These are phyloP conservation scores for Hanleya hanleyi DNA, from an alignment of 2,888 invertebrate species.

Conservation along the genomic window DNA sequence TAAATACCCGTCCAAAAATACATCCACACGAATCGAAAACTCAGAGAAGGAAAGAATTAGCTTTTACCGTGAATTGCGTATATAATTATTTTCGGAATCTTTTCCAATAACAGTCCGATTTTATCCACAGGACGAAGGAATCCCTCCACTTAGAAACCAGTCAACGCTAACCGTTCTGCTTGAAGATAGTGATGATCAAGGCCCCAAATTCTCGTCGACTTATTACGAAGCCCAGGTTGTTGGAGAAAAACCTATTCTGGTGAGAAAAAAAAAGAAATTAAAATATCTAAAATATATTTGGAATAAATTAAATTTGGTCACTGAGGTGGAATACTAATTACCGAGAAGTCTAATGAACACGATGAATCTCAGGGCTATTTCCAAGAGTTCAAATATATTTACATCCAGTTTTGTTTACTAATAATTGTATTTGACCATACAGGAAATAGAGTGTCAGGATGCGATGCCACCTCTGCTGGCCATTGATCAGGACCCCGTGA, in stretches of 20 bases:
- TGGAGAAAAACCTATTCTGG: slow-evolving; percentile 40
- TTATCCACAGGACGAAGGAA: slow-evolving; percentile 24
- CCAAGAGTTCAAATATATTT: too few relatives aligned
- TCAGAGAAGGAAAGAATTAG: too few relatives aligned
- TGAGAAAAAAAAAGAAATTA: slow-evolving; percentile 2
- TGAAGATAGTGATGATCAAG: slow-evolving; percentile 36
- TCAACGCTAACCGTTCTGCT: slow-evolving; percentile 24
- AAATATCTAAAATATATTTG: too few relatives aligned
- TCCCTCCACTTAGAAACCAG: slow-evolving; percentile 17
- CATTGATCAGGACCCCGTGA: slow-evolving; percentile 35
- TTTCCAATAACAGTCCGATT: neutral
- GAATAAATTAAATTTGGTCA: too few relatives aligned
- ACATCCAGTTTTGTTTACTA: too few relatives aligned
- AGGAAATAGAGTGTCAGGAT: slow-evolving; percentile 29
- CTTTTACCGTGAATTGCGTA: too few relatives aligned
- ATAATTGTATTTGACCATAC: neutral
- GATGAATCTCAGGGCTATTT: too few relatives aligned
- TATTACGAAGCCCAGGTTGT: slow-evolving; percentile 23
- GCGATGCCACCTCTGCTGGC: slow-evolving; percentile 33
- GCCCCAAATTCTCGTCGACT: slow-evolving; percentile 20
- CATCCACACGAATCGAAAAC: too few relatives aligned
- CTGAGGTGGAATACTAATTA: too few relatives aligned
- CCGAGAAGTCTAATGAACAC: too few relatives aligned
- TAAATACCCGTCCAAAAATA: too few relatives aligned
- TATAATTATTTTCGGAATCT: too few relatives aligned